Evolutionary conservation across 2,113 vertebrate species (phyloP).

Genomic region (Colinus virginianus): DNA sequence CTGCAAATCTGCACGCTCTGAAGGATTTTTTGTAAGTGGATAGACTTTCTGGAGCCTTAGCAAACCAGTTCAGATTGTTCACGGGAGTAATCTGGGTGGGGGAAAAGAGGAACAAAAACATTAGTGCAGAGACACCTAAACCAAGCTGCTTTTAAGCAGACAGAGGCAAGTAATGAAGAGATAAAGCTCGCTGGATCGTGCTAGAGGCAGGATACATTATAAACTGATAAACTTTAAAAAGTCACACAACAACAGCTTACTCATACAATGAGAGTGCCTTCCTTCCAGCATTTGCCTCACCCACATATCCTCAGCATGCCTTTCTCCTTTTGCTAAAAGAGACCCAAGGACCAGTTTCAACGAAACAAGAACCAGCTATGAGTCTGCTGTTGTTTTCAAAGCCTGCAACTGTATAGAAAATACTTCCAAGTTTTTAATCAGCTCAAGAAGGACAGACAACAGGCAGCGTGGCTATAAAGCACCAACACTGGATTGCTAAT

Average conservation of each 20-base stretch:
- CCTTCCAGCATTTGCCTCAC: not conserved
- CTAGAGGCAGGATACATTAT: not conserved
- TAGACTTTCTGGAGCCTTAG: not conserved
- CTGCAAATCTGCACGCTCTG: not conserved
- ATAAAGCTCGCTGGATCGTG: not conserved
- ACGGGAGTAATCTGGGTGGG: not conserved
- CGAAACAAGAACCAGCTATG: not conserved
- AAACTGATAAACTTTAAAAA: not conserved
- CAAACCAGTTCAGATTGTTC: not conserved
- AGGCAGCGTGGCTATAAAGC: slow-evolving; percentile 43
- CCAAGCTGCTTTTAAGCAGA: not conserved
- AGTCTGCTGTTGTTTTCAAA: not conserved
- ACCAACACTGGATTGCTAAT: slow-evolving; percentile 47
- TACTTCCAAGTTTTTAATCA: slow-evolving; percentile 33
- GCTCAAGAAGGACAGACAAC: slow-evolving; percentile 38
- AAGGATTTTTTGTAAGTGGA: not conserved
- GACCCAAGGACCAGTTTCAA: not conserved
- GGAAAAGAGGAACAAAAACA: not conserved
- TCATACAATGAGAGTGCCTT: not conserved
- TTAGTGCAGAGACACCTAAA: not conserved
- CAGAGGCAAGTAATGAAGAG: not conserved
- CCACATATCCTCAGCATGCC: not conserved
- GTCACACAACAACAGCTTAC: not conserved
- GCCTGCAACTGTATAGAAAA: slow-evolving; percentile 6
- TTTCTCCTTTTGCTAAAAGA: not conserved